Percentiles rank a stretch among this genome's conserved stretches.
These are phyloP conservation scores for Mionectes macconnelli DNA, from an alignment of 2,113 vertebrate genomes.

Conservation along the genomic window DNA sequence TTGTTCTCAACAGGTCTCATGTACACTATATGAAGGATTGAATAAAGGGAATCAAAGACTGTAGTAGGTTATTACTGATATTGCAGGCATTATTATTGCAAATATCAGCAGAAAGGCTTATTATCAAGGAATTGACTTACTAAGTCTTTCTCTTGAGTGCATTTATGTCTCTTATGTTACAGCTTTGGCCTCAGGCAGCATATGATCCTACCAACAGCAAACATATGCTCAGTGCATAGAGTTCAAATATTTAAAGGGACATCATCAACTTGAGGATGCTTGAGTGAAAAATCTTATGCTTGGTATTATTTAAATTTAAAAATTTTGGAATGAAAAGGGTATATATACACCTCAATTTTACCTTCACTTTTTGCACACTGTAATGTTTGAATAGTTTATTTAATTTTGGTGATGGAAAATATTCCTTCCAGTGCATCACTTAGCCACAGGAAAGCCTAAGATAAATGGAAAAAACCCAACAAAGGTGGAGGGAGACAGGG, in stretches of 20 bases:
- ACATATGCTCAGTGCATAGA: conserved; percentile 9
- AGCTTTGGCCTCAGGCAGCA: conserved; percentile 52
- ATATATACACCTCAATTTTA: not conserved
- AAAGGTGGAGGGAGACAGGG: not conserved
- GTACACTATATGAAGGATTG: conserved; percentile 62
- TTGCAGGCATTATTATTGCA: conserved; percentile 65
- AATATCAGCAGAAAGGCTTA: conserved; percentile 78
- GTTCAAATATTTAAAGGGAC: conserved; percentile 54
- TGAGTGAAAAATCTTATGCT: not conserved
- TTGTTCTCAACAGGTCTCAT: conserved; percentile 73
- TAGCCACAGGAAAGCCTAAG: not conserved
- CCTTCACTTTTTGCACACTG: not conserved
- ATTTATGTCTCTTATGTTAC: conserved; percentile 50
- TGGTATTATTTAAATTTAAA: not conserved
- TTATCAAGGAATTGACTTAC: conserved; percentile 52
- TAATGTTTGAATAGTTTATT: not conserved
- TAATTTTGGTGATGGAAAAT: not conserved
- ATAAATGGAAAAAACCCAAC: not conserved
- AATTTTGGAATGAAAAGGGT: not conserved
- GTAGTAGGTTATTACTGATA: conserved; percentile 70
- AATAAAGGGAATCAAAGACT: conserved; percentile 71
- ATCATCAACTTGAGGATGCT: conserved; percentile 49
- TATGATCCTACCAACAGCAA: conserved; percentile 28
- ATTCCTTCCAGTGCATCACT: not conserved
- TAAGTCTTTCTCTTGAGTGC: conserved; percentile 72